These are phyloP conservation scores for Talpa occidentalis DNA, from an alignment of 2,113 vertebrate genomes.

Conservation along the genomic window DNA sequence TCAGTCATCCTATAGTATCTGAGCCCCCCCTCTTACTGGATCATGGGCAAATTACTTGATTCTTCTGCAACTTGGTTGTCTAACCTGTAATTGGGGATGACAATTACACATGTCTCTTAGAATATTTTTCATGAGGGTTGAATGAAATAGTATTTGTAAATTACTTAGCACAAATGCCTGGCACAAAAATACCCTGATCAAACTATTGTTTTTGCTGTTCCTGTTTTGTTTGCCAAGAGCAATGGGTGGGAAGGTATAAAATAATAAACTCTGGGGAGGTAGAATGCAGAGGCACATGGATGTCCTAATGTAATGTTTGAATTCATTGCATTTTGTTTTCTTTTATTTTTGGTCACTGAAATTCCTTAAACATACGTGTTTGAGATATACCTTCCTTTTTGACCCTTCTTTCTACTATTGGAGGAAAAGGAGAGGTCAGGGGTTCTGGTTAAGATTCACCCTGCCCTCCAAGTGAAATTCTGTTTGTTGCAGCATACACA, in stretches of 20 bases:
- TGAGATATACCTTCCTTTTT: neutral
- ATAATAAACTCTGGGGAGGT: neutral
- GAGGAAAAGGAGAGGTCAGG: neutral
- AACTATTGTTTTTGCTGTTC: constrained; percentile 20
- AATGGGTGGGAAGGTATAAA: neutral
- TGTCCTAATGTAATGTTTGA: neutral
- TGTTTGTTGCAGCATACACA: neutral
- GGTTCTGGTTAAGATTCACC: neutral
- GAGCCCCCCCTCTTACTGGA: neutral
- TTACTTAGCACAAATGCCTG: constrained; percentile 18
- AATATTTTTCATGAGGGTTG: neutral
- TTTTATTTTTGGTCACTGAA: neutral
- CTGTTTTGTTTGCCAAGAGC: neutral
- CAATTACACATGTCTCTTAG: neutral
- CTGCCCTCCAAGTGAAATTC: neutral
- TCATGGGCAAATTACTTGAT: neutral
- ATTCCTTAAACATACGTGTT: neutral
- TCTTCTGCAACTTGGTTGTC: neutral
- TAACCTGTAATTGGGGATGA: neutral
- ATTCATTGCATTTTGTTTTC: neutral
- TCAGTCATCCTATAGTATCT: neutral
- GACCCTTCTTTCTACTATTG: neutral
- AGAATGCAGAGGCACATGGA: neutral
- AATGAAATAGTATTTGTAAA: constrained; percentile 37
- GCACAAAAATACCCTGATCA: neutral